Evolutionary conservation across 2,113 vertebrate species (phyloP), one percentile per base, ranked within the genome.

Genomic region (Plotosus lineatus): DNA sequence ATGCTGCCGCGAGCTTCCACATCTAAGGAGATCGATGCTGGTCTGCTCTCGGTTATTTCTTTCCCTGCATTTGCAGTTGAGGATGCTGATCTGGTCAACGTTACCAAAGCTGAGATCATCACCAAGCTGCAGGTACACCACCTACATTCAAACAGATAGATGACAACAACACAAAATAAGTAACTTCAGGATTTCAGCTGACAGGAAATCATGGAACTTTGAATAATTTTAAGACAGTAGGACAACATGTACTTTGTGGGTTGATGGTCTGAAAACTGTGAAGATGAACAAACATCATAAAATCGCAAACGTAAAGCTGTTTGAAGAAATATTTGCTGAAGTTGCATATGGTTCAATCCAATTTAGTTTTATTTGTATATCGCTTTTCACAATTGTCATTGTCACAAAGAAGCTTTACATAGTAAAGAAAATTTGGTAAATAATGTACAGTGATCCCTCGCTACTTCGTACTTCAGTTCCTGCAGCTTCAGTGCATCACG

Each of bases 51-150:
- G 2, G 92, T 99, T 81, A 98, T 99, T 92, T 99, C 98, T 68
- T 99, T 96, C 85, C 98, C 98, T 1, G 97, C 96, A 9, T 99
- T 99, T 90, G 97, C 98, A n/a, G 95, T 99, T 36, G 98, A 99
- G 85, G 96, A 99, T 77, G 85, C 93, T 9, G 96, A 95, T 75
- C 90, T 99, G 69, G 97, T 99, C 87, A 95, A 95, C 87, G 90
- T 95, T 85, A 99, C 98, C 8, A 99, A 98, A 92, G 94, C 93
- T 75, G 96, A 99, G 91, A 99, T 99, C 80, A 96, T 99, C 87
- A 94, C 93, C 84, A 99, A 98, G 87, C 83, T 99, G 42, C 98
- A 99, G 94, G 98, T 98, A 85, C 48, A 65, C 26, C 3, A 36
- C 8, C 5, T 79, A 42, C 36, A 50, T 28, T 72, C 8, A 6